A percentile compares a stretch with the other conserved stretches of the same genome.
Evolutionary conservation across 64 coral and sea anemone species (phyloP).

Genomic region (Trachythela sp.): DNA sequence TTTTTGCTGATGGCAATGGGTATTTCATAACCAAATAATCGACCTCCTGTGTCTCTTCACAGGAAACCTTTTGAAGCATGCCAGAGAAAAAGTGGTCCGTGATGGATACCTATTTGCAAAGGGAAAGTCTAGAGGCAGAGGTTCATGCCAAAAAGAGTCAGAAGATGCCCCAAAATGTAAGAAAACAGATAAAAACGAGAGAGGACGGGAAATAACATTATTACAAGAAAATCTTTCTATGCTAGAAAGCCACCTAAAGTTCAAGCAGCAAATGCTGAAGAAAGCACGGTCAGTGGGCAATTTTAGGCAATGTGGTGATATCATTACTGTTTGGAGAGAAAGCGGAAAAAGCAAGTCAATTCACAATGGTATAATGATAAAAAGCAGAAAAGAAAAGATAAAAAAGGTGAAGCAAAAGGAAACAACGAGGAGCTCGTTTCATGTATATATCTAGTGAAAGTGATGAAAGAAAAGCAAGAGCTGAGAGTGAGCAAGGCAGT

Average conservation of each 20-base stretch:
- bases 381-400: neutral
- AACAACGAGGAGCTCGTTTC: neutral
- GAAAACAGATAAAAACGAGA: conserved; percentile 4
- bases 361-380: neutral
- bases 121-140: neutral
- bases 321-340: neutral
- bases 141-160: neutral
- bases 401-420: neutral
- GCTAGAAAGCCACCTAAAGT: too few relatives aligned
- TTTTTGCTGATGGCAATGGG: too few relatives aligned
- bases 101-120: conserved; percentile 7
- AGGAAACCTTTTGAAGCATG: conserved; percentile 15
- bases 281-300: conserved; percentile 7
- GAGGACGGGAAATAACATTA: neutral
- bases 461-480: too few relatives aligned
- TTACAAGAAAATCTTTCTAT: conserved; percentile 6
- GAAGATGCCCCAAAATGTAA: neutral
- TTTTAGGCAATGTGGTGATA: conserved; percentile 18
- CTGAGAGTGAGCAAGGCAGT: too few relatives aligned
- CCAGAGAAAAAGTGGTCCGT: conserved; percentile 1
- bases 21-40: too few relatives aligned
- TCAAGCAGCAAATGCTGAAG: neutral
- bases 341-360: neutral
- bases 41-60: too few relatives aligned
- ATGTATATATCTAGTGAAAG: too few relatives aligned